Base-by-base conservation (phyloP, 2,113 vertebrate species). In the Nibea coibor region DNA sequence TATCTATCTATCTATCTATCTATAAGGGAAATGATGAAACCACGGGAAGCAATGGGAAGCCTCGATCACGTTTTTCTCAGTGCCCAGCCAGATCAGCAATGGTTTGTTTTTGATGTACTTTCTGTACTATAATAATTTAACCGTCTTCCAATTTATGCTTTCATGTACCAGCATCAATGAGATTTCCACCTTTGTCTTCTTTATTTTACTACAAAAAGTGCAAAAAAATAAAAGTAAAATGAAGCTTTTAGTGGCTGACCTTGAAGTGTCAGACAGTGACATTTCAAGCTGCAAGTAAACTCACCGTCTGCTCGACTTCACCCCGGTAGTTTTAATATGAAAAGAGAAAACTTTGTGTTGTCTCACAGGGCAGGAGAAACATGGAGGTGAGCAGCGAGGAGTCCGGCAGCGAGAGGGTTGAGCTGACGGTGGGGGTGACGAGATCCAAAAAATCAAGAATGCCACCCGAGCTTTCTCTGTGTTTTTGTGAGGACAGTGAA, bases 311-410 rank as follows among this genome's bases (percentile, higher is more conserved):
- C 28, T 68, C 39, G 16, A 4, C 35, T 51, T 31, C 31, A 69
- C 7, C 20, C 20, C 24, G 5, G 15, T 42, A 54, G 50, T 22
- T 42, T 14, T 42, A 4, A 54, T 70, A 16, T 48, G 17, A 65
- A 66, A 26, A 19, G 14, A 10, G 14, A 54, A 16, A 28, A 19
- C 63, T 31, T 39, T 39, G 8, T 39, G 35, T 39, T 39, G 35
- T 39, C 35, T 39, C 17, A 45, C 58, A 80, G 59, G 59, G 58
- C n/a, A 64, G 59, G 61, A 51, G 62, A n/a, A 43, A 39, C 10
- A 28, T 48, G 48, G 48, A 35, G 39, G 50, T 24, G 48, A 20
- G 10, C 2, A 26, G 26, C 10, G 39, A 48, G 42, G 43, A 65
- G 26, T 57, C 28, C 15, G 9, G 12, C 39, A 20, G 3, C 3